These are phyloP conservation scores for Mustelus asterias DNA, from an alignment of 2,113 vertebrate genomes.

Conservation along the genomic window DNA sequence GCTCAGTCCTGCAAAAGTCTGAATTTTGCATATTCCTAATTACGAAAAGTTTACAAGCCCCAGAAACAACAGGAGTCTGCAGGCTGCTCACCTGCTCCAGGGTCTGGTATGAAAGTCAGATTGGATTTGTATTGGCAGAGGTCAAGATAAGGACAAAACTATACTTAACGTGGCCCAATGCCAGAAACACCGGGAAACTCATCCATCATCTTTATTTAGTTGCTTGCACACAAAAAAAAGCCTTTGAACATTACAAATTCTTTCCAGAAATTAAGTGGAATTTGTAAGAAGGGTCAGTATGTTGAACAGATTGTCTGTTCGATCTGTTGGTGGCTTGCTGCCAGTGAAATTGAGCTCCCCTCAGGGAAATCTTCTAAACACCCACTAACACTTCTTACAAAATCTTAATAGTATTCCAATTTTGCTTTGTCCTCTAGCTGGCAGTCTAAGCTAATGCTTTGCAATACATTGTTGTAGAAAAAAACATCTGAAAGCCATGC, in stretches of 20 bases:
- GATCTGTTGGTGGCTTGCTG: not conserved
- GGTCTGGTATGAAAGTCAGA: not conserved
- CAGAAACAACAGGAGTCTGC: not conserved
- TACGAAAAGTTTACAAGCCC: not conserved
- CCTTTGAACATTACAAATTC: slow-evolving; percentile 31
- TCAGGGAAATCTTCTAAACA: slow-evolving; percentile 24
- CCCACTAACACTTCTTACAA: not conserved
- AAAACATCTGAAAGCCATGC: not conserved
- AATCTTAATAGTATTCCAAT: not conserved
- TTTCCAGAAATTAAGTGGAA: slow-evolving; percentile 35
- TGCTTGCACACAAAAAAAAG: slow-evolving; percentile 11
- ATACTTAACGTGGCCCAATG: not conserved
- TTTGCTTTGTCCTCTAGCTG: slow-evolving; percentile 10
- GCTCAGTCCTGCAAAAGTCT: not conserved
- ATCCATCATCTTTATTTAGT: slow-evolving; percentile 23
- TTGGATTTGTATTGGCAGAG: not conserved
- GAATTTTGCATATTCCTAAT: not conserved
- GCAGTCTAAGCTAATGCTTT: not conserved
- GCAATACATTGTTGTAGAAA: not conserved
- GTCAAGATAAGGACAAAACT: slow-evolving; percentile 27
- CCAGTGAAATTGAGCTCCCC: not conserved
- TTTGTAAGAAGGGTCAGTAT: slow-evolving; percentile 17
- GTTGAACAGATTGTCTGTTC: slow-evolving; percentile 33
- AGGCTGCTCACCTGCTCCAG: not conserved
- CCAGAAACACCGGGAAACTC: slow-evolving; percentile 13